phyloP scores from a whole-genome alignment of 92 coral and sea anemone species.

The Desmophyllum pertusum region DNA sequence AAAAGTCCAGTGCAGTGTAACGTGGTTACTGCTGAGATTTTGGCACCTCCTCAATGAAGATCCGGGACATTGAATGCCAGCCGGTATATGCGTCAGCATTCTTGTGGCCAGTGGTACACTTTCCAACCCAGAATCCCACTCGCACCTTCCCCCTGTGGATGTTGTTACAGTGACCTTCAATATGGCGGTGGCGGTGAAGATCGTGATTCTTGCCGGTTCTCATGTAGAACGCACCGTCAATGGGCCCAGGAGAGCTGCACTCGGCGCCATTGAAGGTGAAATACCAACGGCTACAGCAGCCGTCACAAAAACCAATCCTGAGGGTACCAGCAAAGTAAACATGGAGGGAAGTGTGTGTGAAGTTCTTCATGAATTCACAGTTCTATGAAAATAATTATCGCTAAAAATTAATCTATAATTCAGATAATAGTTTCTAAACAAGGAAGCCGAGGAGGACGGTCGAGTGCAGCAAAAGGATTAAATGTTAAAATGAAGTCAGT shows the following conservation, averaged over 20 bases:
- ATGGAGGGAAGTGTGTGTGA: slow-evolving; percentile 1
- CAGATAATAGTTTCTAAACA: too few relatives aligned
- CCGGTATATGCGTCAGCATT: slow-evolving; percentile 6
- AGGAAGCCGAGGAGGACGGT: too few relatives aligned
- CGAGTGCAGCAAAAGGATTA: too few relatives aligned
- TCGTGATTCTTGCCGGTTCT: not conserved
- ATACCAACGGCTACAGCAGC: slow-evolving; percentile 70
- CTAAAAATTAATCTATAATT: too few relatives aligned
- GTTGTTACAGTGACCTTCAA: slow-evolving; percentile 55
- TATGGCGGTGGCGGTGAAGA: slow-evolving; percentile 28
- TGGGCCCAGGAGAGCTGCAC: slow-evolving; percentile 51
- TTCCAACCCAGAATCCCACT: slow-evolving; percentile 65
- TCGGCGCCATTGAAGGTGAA: slow-evolving; percentile 62
- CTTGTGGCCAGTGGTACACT: not conserved
- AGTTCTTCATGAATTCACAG: slow-evolving; percentile 4
- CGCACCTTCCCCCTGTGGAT: slow-evolving; percentile 42
- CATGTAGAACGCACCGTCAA: slow-evolving; percentile 45
- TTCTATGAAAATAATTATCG: not conserved
- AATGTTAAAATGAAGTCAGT: too few relatives aligned
- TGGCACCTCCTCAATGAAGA: slow-evolving; percentile 32
- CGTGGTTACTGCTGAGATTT: slow-evolving; percentile 30
- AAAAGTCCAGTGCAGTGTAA: slow-evolving; percentile 23
- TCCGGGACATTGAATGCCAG: slow-evolving; percentile 12
- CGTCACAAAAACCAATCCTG: slow-evolving; percentile 8
- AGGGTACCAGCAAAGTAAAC: slow-evolving; percentile 35